Percentiles rank a stretch among this genome's conserved stretches.
Conservation (phyloP, 2,888 invertebrate species). For the Meloe dianella region DNA sequence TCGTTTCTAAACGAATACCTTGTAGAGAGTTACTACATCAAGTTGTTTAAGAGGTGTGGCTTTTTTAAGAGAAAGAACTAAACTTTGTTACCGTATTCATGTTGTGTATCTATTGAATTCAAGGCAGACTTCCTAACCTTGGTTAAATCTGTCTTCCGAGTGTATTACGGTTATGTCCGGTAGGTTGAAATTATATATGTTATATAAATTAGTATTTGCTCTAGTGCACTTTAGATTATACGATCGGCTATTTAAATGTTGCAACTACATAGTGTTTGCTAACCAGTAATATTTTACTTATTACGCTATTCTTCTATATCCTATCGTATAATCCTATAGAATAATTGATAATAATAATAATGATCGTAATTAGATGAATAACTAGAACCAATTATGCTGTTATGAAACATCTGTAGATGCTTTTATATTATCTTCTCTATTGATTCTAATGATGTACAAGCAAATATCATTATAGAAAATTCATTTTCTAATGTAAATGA, state of each 20-base stretch:
- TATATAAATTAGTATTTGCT: constrained; percentile 38
- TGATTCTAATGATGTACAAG: too few relatives aligned
- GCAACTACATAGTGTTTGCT: neutral
- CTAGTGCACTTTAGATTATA: constrained; percentile 25
- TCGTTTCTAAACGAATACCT: neutral
- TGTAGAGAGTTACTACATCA: neutral
- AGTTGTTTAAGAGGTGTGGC: neutral
- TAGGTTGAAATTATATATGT: constrained; percentile 49
- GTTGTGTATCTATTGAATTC: constrained; percentile 34
- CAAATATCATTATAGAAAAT: neutral
- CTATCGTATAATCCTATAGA: too few relatives aligned
- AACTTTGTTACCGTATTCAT: constrained; percentile 19
- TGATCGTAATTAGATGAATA: too few relatives aligned
- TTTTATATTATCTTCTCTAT: too few relatives aligned
- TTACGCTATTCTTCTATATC: too few relatives aligned
- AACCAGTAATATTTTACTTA: neutral
- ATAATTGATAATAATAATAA: too few relatives aligned
- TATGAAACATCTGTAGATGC: too few relatives aligned
- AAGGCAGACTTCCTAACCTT: constrained; percentile 40
- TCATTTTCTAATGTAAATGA: neutral
- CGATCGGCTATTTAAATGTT: neutral
- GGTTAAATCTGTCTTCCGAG: constrained; percentile 48
- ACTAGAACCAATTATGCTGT: too few relatives aligned
- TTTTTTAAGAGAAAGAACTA: neutral
- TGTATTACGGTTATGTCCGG: constrained; percentile 51